Evolutionary conservation across 2,888 invertebrate species (phyloP).

Genomic region (Pristionchus arcanus): DNA sequence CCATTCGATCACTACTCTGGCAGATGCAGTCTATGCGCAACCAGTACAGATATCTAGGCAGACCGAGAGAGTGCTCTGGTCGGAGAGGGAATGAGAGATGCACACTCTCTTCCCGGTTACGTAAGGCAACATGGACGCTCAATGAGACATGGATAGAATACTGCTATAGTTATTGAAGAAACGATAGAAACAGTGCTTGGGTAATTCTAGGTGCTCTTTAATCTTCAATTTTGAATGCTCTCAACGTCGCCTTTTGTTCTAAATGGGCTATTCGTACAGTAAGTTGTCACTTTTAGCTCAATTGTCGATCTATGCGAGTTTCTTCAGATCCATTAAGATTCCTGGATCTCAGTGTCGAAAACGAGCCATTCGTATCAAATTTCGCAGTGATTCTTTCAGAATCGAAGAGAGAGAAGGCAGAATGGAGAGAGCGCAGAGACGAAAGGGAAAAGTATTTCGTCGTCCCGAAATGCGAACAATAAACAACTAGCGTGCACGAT

Average conservation of each 20-base stretch:
- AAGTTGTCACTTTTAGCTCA: background rate
- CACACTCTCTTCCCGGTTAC: background rate
- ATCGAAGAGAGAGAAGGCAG: background rate
- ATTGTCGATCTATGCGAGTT: background rate
- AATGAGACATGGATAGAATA: background rate
- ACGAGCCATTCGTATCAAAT: background rate
- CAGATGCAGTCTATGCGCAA: no score
- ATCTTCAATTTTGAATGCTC: background rate
- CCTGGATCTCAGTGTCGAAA: background rate
- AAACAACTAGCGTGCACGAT: slow-evolving; percentile 28
- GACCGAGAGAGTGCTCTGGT: background rate
- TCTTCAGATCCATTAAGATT: background rate
- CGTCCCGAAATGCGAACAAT: slow-evolving; percentile 24
- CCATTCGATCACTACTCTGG: no score
- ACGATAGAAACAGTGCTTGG: background rate
- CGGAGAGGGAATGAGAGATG: background rate
- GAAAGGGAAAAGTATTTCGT: background rate
- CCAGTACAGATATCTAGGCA: no score
- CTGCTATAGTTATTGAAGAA: background rate
- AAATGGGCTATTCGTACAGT: background rate
- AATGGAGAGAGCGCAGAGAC: background rate
- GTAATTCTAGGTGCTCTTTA: background rate
- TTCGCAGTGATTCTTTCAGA: background rate
- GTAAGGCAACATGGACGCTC: background rate
- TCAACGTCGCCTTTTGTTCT: background rate